Conservation (phyloP, 2,797 vertebrate species). For the Falco cherrug region DNA sequence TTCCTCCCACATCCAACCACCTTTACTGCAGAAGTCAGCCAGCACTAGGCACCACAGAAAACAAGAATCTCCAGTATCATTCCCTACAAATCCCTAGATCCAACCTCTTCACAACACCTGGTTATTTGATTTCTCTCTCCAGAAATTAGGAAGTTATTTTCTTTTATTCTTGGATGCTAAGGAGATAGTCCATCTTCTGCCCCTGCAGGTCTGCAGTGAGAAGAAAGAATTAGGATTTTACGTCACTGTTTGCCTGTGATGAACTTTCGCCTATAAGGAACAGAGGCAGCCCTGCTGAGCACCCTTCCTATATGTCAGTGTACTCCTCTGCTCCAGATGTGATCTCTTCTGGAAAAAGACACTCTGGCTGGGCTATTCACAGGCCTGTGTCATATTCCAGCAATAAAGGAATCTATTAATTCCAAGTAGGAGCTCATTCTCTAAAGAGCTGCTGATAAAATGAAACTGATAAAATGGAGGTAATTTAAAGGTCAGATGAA, state of each 20-base stretch:
- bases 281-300: not conserved
- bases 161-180: not conserved
- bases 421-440: constrained; percentile 6
- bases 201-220: not conserved
- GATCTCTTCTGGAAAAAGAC: not conserved
- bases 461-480: constrained; percentile 43
- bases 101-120: not conserved
- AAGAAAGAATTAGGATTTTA: not conserved
- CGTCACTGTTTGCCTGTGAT: not conserved
- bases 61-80: not conserved
- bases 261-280: not conserved
- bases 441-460: constrained; percentile 55
- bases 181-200: not conserved
- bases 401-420: constrained; percentile 54
- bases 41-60: not conserved
- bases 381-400: not conserved
- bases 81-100: not conserved
- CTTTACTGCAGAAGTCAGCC: not conserved
- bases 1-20: not conserved
- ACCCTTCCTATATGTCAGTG: not conserved
- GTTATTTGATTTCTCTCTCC: not conserved
- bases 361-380: not conserved
- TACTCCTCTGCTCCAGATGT: not conserved
- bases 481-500: constrained; percentile 73
- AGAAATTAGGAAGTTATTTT: not conserved